A percentile compares a stretch with the other conserved stretches of the same genome.
phyloP scores from a whole-genome alignment of 2,113 vertebrate genomes.

The Solea solea region DNA sequence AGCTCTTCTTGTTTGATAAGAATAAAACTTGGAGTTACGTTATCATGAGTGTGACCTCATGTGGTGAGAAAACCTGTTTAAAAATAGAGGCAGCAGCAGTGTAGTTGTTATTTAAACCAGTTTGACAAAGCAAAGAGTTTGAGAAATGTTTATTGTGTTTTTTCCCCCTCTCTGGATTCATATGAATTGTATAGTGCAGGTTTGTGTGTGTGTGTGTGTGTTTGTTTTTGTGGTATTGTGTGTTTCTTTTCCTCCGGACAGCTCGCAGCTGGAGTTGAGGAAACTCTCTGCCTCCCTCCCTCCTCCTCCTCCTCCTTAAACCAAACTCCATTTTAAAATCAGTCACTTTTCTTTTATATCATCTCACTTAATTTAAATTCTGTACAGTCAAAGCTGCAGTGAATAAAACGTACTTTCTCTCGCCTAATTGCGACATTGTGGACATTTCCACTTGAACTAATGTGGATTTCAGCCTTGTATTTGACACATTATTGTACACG shows the following conservation, averaged over 20 bases:
- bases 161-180: background rate
- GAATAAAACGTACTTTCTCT: too few species aligned
- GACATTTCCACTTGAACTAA: too few species aligned
- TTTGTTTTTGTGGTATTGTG: background rate
- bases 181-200: background rate
- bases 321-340: background rate
- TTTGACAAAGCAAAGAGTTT: background rate
- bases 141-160: background rate
- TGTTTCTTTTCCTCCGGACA: conserved; percentile 14
- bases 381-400: background rate
- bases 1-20: background rate
- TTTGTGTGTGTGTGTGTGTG: background rate
- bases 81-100: background rate
- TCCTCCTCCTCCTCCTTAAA: background rate
- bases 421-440: too few species aligned
- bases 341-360: background rate
- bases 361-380: background rate
- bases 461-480: too few species aligned
- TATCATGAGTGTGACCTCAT: background rate
- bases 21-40: background rate
- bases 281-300: conserved; percentile 10
- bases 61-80: background rate
- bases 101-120: background rate
- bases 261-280: conserved; percentile 39
- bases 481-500: too few species aligned